Evolutionary conservation across 2,888 invertebrate species (phyloP).

Genomic region (Latheticus oryzae): DNA sequence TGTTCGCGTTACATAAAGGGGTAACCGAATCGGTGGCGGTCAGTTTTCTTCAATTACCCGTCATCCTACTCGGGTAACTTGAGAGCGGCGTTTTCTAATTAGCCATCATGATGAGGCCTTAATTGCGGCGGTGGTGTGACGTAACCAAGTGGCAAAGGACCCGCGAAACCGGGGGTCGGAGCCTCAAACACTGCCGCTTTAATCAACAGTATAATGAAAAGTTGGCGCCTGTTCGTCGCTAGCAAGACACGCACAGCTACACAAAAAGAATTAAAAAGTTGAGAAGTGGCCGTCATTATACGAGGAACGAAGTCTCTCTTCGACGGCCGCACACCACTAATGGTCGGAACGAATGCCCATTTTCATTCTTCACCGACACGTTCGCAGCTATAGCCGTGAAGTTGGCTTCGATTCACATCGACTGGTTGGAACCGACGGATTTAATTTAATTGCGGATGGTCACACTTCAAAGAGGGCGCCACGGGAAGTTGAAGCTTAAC

Average conservation of each 20-base stretch:
- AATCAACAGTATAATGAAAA: slow-evolving; percentile 66
- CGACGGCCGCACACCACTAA: slow-evolving; percentile 50
- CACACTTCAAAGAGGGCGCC: slow-evolving; percentile 20
- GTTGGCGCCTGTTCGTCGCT: slow-evolving; percentile 65
- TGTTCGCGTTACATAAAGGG: neutral
- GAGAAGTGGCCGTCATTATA: slow-evolving; percentile 58
- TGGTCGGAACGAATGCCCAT: slow-evolving; percentile 57
- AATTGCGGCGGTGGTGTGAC: slow-evolving; percentile 38
- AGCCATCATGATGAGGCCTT: slow-evolving; percentile 32
- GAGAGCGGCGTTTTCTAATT: slow-evolving; percentile 27
- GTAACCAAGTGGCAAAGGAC: slow-evolving; percentile 37
- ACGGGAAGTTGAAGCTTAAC: slow-evolving; percentile 17
- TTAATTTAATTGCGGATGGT: slow-evolving; percentile 28
- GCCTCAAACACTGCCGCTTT: slow-evolving; percentile 53
- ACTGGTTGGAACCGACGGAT: slow-evolving; percentile 17
- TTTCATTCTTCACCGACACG: slow-evolving; percentile 48
- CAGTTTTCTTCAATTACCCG: slow-evolving; percentile 33
- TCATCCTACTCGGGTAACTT: slow-evolving; percentile 23
- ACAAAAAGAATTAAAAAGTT: slow-evolving; percentile 61
- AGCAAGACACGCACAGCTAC: slow-evolving; percentile 62
- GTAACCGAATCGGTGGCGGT: slow-evolving; percentile 16
- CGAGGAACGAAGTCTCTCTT: slow-evolving; percentile 43
- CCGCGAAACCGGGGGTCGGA: slow-evolving; percentile 40
- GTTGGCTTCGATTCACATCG: slow-evolving; percentile 7
- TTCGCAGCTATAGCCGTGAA: slow-evolving; percentile 24